These are phyloP conservation scores for Eleutherodactylus coqui DNA, from an alignment of 2,797 vertebrate genomes.

Conservation along the genomic window DNA sequence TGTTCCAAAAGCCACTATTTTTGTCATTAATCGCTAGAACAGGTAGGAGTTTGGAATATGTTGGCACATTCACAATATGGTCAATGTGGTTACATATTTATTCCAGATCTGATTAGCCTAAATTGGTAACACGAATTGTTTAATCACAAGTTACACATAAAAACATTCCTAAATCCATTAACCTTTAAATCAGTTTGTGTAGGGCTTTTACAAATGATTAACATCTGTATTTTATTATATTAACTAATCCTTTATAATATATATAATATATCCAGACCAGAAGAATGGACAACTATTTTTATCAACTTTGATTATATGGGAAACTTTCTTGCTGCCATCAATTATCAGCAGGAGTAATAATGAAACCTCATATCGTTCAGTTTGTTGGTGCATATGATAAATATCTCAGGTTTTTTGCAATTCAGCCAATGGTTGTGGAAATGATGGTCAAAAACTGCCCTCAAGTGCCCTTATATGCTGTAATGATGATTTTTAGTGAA, in stretches of 20 bases:
- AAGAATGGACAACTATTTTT: background rate
- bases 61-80: background rate
- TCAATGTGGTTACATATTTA: conserved; percentile 26
- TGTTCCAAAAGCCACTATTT: background rate
- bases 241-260: background rate
- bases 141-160: background rate
- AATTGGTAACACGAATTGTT: background rate
- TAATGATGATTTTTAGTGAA: background rate
- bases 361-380: background rate
- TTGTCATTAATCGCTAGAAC: background rate
- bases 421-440: background rate
- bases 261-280: background rate
- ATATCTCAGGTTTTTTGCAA: background rate
- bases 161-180: background rate
- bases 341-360: background rate
- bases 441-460: background rate
- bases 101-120: background rate
- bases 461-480: background rate
- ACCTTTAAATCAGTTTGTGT: background rate
- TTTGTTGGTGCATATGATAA: background rate
- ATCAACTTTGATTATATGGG: background rate
- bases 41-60: background rate
- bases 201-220: background rate
- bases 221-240: background rate
- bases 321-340: background rate